phyloP scores from a whole-genome alignment of 2,113 vertebrate species.

The Notiomystis cincta region DNA sequence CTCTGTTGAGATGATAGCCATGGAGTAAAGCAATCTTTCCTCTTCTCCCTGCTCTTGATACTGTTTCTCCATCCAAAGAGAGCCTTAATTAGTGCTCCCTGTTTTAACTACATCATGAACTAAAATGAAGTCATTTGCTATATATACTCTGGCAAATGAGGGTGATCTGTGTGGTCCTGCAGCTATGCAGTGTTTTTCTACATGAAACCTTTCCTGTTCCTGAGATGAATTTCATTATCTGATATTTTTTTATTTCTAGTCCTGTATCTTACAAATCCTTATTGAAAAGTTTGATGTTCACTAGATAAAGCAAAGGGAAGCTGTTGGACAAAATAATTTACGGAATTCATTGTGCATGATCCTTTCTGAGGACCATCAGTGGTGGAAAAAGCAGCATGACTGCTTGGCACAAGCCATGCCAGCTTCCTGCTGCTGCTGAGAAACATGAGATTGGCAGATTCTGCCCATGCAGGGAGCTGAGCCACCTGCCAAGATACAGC shows the following conservation, averaged over 20 bases:
- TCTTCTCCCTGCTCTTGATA: neutral
- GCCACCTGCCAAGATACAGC: neutral
- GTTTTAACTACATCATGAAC: slow-evolving; percentile 14
- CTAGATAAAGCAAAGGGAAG: neutral
- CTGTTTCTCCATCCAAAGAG: slow-evolving; percentile 12
- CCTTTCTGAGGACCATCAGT: neutral
- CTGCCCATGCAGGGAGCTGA: neutral
- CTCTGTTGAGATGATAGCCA: neutral
- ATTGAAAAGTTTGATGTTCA: neutral
- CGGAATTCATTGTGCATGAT: neutral
- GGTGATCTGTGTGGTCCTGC: slow-evolving; percentile 61
- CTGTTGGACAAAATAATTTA: neutral
- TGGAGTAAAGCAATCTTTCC: neutral
- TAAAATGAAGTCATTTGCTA: slow-evolving; percentile 52
- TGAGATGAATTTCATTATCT: neutral
- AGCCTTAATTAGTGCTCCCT: slow-evolving; percentile 31
- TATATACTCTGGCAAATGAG: slow-evolving; percentile 36
- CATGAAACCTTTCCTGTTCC: slow-evolving; percentile 41
- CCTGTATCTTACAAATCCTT: neutral
- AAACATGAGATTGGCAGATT: neutral
- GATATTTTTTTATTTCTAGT: neutral
- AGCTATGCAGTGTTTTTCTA: slow-evolving; percentile 59
- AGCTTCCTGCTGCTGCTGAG: neutral
- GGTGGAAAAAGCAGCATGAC: neutral
- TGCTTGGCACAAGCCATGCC: neutral